These are phyloP conservation scores for Coryphaenoides rupestris DNA, from an alignment of 2,113 vertebrate species.

Conservation along the genomic window DNA sequence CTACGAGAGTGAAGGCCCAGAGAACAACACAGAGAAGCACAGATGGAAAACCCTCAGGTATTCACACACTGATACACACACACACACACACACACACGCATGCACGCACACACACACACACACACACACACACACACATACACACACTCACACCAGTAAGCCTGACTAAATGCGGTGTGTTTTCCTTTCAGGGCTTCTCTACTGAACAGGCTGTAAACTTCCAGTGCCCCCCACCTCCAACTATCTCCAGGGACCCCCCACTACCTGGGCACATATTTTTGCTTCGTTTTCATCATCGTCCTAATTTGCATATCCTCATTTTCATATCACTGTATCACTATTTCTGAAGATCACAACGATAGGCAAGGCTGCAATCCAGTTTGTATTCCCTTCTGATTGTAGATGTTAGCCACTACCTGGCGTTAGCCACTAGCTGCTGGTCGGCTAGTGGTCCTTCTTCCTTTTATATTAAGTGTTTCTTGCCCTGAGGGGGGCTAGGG, in stretches of 20 bases:
- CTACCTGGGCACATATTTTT: constrained; percentile 46
- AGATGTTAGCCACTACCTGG: too few species aligned
- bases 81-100: neutral
- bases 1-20: constrained; percentile 91
- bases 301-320: neutral
- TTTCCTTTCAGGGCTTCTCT: constrained; percentile 78
- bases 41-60: constrained; percentile 95
- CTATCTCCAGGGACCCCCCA: constrained; percentile 26
- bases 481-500: too few species aligned
- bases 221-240: neutral
- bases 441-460: too few species aligned
- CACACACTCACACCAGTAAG: neutral
- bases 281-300: too few species aligned
- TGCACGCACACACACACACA: neutral
- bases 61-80: constrained; percentile 21
- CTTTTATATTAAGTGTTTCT: too few species aligned
- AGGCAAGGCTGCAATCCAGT: too few species aligned
- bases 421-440: too few species aligned
- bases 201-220: constrained; percentile 80
- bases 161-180: neutral
- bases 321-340: constrained; percentile 22
- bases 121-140: constrained; percentile 1
- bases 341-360: constrained; percentile 40
- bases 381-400: too few species aligned
- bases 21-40: constrained; percentile 93